Evolutionary conservation across 2,888 invertebrate genomes (phyloP).

Genomic region (Trachelus tabidus): DNA sequence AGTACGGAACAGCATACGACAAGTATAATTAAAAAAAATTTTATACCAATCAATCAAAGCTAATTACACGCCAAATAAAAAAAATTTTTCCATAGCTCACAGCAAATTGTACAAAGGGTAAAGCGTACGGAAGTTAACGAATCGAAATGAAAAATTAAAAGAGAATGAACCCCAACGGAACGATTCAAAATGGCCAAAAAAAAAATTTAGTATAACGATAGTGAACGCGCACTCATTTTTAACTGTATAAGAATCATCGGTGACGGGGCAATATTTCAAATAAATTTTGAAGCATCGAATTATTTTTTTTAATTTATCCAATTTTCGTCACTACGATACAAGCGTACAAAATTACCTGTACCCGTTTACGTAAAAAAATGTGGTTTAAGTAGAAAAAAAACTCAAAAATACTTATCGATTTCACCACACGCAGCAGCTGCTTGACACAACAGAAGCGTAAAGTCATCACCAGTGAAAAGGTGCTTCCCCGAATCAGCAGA

Average conservation of each 20-base stretch:
- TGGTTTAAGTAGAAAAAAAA: too few species aligned
- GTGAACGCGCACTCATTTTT: background rate
- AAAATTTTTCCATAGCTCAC: constrained; percentile 34
- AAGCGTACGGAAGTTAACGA: constrained; percentile 39
- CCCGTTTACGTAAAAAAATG: background rate
- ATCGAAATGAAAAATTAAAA: background rate
- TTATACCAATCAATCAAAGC: background rate
- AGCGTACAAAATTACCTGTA: too few species aligned
- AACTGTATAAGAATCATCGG: background rate
- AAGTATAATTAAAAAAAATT: background rate
- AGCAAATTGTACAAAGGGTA: constrained; percentile 51
- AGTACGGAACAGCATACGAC: background rate
- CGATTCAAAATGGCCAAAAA: constrained; percentile 3
- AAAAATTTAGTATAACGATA: background rate
- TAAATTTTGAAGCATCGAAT: background rate
- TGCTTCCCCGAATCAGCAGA: background rate
- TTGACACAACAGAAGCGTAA: background rate
- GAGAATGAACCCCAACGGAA: background rate
- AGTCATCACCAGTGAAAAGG: background rate
- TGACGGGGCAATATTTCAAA: background rate
- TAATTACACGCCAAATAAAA: background rate
- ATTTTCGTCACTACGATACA: background rate
- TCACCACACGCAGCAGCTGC: background rate
- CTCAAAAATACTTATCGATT: background rate
- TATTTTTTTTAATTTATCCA: background rate